Conservation (phyloP, 2,888 invertebrate genomes). For the Myopa tessellatipennis region DNA sequence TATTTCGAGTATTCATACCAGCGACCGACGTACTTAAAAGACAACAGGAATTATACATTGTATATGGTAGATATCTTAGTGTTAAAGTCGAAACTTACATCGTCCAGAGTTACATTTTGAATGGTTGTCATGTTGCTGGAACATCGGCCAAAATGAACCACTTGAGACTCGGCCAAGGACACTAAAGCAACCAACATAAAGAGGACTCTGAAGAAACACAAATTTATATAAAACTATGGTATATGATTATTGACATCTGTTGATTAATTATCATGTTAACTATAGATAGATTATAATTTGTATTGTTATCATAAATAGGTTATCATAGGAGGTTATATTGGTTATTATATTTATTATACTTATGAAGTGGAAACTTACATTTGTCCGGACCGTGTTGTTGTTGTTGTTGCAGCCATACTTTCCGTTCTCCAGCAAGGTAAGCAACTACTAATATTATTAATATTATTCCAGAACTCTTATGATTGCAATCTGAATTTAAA, state of each 20-base stretch:
- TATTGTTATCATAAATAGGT: too few species aligned
- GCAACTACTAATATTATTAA: too few species aligned
- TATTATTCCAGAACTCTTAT: too few species aligned
- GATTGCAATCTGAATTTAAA: too few species aligned
- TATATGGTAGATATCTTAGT: too few species aligned
- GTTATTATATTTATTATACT: too few species aligned
- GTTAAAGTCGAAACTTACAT: slow-evolving; percentile 42
- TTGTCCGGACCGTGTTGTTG: too few species aligned
- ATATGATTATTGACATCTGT: background rate
- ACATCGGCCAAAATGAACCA: slow-evolving; percentile 73
- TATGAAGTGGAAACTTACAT: too few species aligned
- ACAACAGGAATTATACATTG: background rate
- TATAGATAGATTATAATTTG: too few species aligned
- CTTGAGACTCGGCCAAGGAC: slow-evolving; percentile 66
- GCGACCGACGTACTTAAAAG: slow-evolving; percentile 74
- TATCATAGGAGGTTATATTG: too few species aligned
- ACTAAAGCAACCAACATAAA: background rate
- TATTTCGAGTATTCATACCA: slow-evolving; percentile 83
- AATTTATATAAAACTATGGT: background rate
- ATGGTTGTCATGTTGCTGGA: slow-evolving; percentile 72
- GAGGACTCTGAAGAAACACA: background rate
- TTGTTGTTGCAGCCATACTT: too few species aligned
- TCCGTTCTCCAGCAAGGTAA: too few species aligned
- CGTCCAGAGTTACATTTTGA: slow-evolving; percentile 70
- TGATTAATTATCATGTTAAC: background rate